These are phyloP conservation scores for Lycophotia porphyrea DNA, from an alignment of 2,888 invertebrate genomes.

Conservation along the genomic window DNA sequence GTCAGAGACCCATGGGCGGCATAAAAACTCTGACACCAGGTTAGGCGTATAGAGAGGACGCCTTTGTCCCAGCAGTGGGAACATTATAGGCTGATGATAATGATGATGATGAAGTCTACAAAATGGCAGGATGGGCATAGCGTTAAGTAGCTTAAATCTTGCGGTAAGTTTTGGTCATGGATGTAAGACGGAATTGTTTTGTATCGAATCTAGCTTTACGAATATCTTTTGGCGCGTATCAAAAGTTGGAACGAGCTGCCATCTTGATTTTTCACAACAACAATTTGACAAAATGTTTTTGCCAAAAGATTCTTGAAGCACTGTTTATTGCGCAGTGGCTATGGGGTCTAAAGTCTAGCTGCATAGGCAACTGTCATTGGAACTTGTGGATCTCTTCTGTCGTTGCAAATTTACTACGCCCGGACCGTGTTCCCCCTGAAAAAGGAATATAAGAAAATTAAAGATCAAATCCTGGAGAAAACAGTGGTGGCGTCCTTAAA, in stretches of 20 bases:
- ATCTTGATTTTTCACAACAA: neutral
- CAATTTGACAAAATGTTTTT: neutral
- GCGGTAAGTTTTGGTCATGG: slow-evolving; percentile 37
- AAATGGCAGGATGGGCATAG: neutral
- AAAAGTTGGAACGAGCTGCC: neutral
- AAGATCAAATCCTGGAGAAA: neutral
- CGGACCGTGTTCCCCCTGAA: slow-evolving; percentile 81
- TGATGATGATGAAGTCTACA: too few relatives aligned
- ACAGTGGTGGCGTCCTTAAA: neutral
- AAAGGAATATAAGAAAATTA: neutral
- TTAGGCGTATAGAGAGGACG: too few relatives aligned
- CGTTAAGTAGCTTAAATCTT: neutral
- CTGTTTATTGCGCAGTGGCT: slow-evolving; percentile 29
- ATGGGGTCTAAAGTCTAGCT: slow-evolving; percentile 68
- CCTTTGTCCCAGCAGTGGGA: too few relatives aligned
- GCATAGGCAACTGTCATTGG: slow-evolving; percentile 78
- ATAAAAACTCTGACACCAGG: too few relatives aligned
- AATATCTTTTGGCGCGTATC: neutral
- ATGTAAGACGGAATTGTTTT: slow-evolving; percentile 54
- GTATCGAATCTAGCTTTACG: neutral
- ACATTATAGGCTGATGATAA: too few relatives aligned
- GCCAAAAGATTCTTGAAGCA: neutral
- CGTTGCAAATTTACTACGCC: slow-evolving; percentile 79
- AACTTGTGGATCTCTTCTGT: slow-evolving; percentile 70
- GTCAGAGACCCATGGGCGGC: too few relatives aligned